Conservation (phyloP, 1,140 invertebrate species). For the Whitmania pigra region DNA sequence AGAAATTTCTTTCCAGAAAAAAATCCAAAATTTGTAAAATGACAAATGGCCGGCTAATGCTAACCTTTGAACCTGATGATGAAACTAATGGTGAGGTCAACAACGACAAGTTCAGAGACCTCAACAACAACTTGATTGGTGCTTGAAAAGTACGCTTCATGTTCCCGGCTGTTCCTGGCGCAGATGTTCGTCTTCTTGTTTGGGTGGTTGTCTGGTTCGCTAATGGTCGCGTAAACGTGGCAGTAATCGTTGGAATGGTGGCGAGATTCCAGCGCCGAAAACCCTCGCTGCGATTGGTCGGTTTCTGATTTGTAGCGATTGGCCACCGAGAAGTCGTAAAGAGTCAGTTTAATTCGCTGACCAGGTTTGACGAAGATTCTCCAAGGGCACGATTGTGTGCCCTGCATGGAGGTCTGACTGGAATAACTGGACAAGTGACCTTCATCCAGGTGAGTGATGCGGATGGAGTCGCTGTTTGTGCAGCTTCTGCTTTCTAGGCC, state of each 20-base stretch:
- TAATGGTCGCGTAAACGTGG: constrained; percentile 12
- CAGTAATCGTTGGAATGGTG: constrained; percentile 6
- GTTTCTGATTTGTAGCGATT: no score
- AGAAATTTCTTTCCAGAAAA: no score
- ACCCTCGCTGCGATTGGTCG: not conserved
- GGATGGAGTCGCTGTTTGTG: not conserved
- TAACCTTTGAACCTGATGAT: constrained; percentile 16
- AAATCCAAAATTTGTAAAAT: no score
- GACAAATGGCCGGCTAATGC: not conserved
- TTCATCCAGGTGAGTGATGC: not conserved
- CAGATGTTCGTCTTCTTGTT: constrained; percentile 8
- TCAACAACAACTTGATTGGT: constrained; percentile 13
- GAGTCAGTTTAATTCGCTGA: constrained; percentile 22
- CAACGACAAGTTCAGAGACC: not conserved
- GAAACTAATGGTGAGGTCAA: constrained; percentile 7
- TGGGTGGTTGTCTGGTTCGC: not conserved
- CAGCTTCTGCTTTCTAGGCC: no score
- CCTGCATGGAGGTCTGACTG: constrained; percentile 17
- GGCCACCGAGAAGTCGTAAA: constrained; percentile 17
- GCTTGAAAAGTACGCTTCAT: constrained; percentile 9
- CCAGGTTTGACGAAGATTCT: constrained; percentile 13
- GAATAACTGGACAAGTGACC: constrained; percentile 22
- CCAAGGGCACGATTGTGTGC: constrained; percentile 22
- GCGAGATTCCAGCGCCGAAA: not conserved
- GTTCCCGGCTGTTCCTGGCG: constrained; percentile 5